These are phyloP conservation scores for Zosterops borbonicus DNA, from an alignment of 2,113 vertebrate species.

Conservation along the genomic window DNA sequence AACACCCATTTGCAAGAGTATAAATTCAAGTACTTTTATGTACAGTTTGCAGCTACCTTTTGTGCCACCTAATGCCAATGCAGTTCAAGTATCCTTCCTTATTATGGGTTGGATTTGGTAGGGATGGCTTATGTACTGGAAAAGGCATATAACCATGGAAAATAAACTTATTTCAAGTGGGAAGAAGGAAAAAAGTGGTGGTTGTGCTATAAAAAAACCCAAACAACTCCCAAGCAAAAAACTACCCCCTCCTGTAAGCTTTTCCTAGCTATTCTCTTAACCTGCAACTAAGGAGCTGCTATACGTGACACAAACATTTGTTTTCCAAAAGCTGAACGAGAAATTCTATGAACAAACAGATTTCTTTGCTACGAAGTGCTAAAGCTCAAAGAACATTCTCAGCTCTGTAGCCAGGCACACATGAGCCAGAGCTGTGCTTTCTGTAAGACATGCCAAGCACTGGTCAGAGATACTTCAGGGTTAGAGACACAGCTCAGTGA, in stretches of 20 bases:
- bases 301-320: background rate
- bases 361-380: background rate
- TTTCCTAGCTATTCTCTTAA: background rate
- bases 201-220: background rate
- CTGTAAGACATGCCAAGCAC: background rate
- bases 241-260: background rate
- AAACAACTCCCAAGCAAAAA: background rate
- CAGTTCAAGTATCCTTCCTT: background rate
- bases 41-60: conserved; percentile 22
- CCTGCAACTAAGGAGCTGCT: background rate
- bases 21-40: conserved; percentile 63
- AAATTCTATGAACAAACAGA: background rate
- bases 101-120: background rate
- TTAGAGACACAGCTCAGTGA: background rate
- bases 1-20: conserved; percentile 30
- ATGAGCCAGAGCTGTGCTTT: background rate
- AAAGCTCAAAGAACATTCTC: background rate
- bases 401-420: background rate
- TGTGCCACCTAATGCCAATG: background rate
- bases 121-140: background rate
- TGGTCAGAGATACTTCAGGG: background rate
- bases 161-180: background rate
- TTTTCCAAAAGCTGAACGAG: background rate
- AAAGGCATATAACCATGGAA: background rate
- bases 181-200: background rate